These are phyloP conservation scores for Apoderus coryli DNA, from an alignment of 2,888 invertebrate genomes.

Conservation along the genomic window DNA sequence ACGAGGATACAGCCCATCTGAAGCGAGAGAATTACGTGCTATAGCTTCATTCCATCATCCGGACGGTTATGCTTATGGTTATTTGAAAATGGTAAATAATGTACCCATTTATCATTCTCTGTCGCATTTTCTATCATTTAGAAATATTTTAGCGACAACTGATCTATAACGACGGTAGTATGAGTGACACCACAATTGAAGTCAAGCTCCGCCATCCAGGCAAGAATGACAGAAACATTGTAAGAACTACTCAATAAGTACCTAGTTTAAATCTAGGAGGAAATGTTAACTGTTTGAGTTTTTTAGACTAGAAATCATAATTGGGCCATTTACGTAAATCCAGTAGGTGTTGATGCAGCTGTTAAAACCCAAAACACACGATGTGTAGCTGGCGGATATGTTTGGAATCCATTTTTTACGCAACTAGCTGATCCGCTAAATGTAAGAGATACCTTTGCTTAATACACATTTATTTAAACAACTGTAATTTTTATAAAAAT, in stretches of 20 bases:
- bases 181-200: slow-evolving; percentile 83
- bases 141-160: slow-evolving; percentile 54
- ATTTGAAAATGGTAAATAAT: slow-evolving; percentile 57
- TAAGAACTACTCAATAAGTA: no score
- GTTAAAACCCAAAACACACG: slow-evolving; percentile 65
- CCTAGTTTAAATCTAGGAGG: slow-evolving; percentile 3
- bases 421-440: slow-evolving; percentile 81
- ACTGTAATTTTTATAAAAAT: no score
- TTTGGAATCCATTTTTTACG: slow-evolving; percentile 84
- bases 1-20: slow-evolving; percentile 75
- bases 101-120: background rate
- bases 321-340: slow-evolving; percentile 85
- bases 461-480: no score
- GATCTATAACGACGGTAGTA: slow-evolving; percentile 70
- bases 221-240: slow-evolving; percentile 65
- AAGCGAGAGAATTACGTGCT: slow-evolving; percentile 71
- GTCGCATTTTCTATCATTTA: slow-evolving; percentile 1
- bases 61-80: slow-evolving; percentile 70
- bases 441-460: no score
- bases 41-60: slow-evolving; percentile 89
- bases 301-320: slow-evolving; percentile 65
- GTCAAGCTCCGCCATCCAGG: slow-evolving; percentile 81
- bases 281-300: background rate
- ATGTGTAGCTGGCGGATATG: slow-evolving; percentile 82
- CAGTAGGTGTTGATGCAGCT: slow-evolving; percentile 80